Conservation (phyloP, 1,140 invertebrate species). For the Drosophila tani region DNA sequence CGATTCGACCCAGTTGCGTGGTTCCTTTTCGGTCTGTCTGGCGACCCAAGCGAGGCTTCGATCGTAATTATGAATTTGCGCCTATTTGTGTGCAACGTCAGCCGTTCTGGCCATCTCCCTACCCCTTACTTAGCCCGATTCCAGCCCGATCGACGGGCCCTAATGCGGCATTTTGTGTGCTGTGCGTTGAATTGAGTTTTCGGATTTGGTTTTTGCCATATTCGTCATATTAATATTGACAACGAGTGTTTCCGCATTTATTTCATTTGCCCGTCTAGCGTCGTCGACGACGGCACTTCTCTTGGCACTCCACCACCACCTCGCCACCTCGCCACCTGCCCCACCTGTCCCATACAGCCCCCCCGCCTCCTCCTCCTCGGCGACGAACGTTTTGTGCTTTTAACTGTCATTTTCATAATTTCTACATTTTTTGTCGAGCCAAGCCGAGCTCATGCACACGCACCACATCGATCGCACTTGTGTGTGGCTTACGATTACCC, state of each 20-base stretch:
- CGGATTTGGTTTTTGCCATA: constrained; percentile 82
- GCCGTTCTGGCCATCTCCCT: constrained; percentile 11
- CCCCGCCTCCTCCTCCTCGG: not conserved
- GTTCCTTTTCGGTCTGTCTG: constrained; percentile 55
- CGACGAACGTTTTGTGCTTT: constrained; percentile 69
- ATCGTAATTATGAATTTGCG: constrained; percentile 65
- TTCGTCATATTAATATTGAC: constrained; percentile 82
- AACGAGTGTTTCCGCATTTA: constrained; percentile 82
- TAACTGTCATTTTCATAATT: constrained; percentile 82
- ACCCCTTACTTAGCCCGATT: not conserved
- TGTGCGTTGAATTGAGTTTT: constrained; percentile 80
- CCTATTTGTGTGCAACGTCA: constrained; percentile 57
- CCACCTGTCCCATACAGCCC: constrained; percentile 3
- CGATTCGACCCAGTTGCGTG: constrained; percentile 35
- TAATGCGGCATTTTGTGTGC: constrained; percentile 81
- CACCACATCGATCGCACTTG: constrained; percentile 45
- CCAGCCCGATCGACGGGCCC: constrained; percentile 26
- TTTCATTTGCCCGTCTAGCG: constrained; percentile 71
- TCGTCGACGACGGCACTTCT: constrained; percentile 26
- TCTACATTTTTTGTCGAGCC: constrained; percentile 64
- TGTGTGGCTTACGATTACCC: constrained; percentile 69
- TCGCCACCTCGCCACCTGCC: constrained; percentile 2
- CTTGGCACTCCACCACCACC: constrained; percentile 15
- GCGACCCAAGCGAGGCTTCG: constrained; percentile 19
- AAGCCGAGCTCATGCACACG: constrained; percentile 43